These are phyloP conservation scores for Urosaurus nigricauda DNA, from an alignment of 2,797 vertebrate species.

Conservation along the genomic window DNA sequence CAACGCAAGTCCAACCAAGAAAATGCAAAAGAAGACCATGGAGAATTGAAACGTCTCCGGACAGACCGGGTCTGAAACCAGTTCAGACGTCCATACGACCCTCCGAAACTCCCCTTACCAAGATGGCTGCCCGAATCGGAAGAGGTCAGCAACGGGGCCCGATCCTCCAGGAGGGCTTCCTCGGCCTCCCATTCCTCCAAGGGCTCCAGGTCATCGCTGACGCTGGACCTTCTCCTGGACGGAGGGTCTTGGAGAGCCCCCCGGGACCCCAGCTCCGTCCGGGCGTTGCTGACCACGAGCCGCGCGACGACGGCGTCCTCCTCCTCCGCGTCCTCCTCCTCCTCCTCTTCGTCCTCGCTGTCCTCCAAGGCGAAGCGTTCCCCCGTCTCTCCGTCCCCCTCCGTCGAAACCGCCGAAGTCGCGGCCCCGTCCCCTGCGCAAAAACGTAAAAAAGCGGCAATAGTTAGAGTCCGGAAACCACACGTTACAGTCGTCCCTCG, in stretches of 20 bases:
- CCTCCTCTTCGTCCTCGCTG: slow-evolving; percentile 73
- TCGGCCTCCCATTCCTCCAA: slow-evolving; percentile 38
- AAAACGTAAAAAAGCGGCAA: fast-evolving
- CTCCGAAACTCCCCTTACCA: neutral
- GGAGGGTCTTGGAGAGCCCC: slow-evolving; percentile 32
- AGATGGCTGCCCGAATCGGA: slow-evolving; percentile 42
- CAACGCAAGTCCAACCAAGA: neutral
- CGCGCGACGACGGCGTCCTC: slow-evolving; percentile 70
- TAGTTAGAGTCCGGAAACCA: neutral
- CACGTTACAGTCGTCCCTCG: too few species aligned
- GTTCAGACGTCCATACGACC: fast-evolving
- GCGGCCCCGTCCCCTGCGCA: slow-evolving; percentile 57
- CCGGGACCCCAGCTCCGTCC: neutral
- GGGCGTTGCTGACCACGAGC: slow-evolving; percentile 39
- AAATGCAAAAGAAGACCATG: neutral
- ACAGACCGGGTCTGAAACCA: neutral
- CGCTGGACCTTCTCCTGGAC: slow-evolving; percentile 23
- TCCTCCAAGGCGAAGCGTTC: slow-evolving; percentile 85
- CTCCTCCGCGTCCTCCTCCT: slow-evolving; percentile 54
- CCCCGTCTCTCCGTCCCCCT: slow-evolving; percentile 80
- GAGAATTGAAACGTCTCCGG: neutral
- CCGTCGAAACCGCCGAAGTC: slow-evolving; percentile 30
- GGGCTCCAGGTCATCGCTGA: slow-evolving; percentile 3
- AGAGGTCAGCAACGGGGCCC: slow-evolving; percentile 28
- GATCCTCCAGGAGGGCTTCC: slow-evolving; percentile 26